phyloP scores from a whole-genome alignment of 2,797 vertebrate genomes.

The Avahi laniger region DNA sequence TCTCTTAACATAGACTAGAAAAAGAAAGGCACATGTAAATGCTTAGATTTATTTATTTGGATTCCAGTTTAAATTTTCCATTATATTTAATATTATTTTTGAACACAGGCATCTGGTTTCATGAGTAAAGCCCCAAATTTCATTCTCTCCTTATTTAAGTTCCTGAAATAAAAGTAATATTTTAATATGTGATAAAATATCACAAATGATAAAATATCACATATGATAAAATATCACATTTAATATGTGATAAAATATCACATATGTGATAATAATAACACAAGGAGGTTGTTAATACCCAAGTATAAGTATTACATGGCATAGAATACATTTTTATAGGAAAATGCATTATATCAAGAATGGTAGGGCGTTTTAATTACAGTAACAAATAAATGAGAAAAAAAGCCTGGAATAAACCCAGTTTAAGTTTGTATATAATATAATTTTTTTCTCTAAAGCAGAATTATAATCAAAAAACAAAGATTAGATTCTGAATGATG shows the following conservation, averaged over 20 bases:
- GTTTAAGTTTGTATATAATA: neutral
- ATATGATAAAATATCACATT: no score
- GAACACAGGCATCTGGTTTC: neutral
- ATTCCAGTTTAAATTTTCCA: neutral
- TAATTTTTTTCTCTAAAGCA: neutral
- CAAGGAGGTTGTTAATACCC: neutral
- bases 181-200: neutral
- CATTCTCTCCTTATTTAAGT: neutral
- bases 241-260: no score
- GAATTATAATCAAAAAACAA: neutral
- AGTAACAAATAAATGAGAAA: neutral
- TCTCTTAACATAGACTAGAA: neutral
- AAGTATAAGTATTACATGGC: neutral
- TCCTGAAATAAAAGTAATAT: neutral
- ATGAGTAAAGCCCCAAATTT: neutral
- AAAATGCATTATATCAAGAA: conserved; percentile 15
- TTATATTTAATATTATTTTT: conserved; percentile 17
- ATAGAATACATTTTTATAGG: neutral
- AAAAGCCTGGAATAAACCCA: neutral
- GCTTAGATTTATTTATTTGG: neutral
- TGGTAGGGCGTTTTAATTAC: neutral
- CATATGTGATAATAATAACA: neutral
- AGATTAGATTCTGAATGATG: neutral
- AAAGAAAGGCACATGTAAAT: neutral
- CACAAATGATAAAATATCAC: no score